phyloP scores from a whole-genome alignment of 1,140 invertebrate genomes.

The Plodia interpunctella region DNA sequence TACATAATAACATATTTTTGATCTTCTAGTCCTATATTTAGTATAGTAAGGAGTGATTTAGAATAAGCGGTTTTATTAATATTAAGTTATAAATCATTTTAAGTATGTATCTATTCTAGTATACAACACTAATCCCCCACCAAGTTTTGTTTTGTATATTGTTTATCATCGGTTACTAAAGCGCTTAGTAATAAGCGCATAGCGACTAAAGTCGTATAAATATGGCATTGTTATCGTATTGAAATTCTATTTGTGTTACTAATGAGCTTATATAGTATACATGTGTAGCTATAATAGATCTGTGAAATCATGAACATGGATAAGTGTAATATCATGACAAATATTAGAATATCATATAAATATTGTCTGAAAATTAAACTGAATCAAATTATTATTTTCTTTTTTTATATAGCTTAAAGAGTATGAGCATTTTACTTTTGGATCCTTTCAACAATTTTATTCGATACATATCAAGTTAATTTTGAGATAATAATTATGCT shows the following conservation, averaged over 20 bases:
- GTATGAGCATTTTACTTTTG: too few species aligned
- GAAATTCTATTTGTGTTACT: slow-evolving; percentile 5
- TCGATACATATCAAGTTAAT: not conserved
- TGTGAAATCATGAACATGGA: slow-evolving; percentile 37
- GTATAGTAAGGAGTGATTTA: slow-evolving; percentile 25
- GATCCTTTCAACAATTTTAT: too few species aligned
- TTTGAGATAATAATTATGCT: not conserved
- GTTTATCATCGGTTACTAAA: too few species aligned
- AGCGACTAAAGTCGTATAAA: not conserved
- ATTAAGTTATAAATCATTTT: slow-evolving; percentile 19
- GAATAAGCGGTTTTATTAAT: slow-evolving; percentile 17
- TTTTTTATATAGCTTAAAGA: too few species aligned
- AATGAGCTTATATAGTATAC: not conserved
- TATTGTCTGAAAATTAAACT: slow-evolving; percentile 28
- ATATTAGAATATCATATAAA: too few species aligned
- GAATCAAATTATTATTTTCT: too few species aligned
- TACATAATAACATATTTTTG: slow-evolving; percentile 33
- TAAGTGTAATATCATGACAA: slow-evolving; percentile 38
- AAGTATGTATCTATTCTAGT: slow-evolving; percentile 6
- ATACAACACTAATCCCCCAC: slow-evolving; percentile 13
- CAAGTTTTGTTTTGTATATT: slow-evolving; percentile 6
- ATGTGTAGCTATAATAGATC: slow-evolving; percentile 42
- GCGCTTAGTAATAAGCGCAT: too few species aligned
- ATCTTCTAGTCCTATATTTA: slow-evolving; percentile 59
- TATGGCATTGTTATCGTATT: slow-evolving; percentile 11